These are phyloP conservation scores for Sebastes miniatus DNA, from an alignment of 2,797 vertebrate species.

Conservation along the genomic window DNA sequence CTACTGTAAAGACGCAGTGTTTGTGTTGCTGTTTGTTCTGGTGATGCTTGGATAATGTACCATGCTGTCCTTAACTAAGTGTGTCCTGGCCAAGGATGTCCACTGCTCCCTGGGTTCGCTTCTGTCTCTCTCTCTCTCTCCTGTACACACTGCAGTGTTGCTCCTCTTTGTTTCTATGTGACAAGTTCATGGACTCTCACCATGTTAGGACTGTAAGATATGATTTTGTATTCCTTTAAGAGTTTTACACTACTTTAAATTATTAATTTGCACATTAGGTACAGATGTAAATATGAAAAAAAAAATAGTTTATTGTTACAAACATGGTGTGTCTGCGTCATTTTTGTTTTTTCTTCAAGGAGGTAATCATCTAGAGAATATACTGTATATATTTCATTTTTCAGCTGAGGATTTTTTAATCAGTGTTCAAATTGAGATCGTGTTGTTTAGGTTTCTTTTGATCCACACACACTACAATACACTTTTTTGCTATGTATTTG, in stretches of 20 bases:
- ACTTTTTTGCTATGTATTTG: neutral
- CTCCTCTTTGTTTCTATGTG: constrained; percentile 78
- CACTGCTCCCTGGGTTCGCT: constrained; percentile 79
- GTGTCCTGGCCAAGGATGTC: constrained; percentile 84
- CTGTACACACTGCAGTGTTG: constrained; percentile 74
- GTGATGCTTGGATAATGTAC: constrained; percentile 76
- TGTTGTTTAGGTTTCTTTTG: neutral
- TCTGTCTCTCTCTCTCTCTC: constrained; percentile 78
- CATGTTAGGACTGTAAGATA: constrained; percentile 82
- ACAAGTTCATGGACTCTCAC: constrained; percentile 80
- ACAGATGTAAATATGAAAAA: constrained; percentile 85
- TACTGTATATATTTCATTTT: neutral
- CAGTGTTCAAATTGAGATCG: neutral
- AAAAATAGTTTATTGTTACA: constrained; percentile 89
- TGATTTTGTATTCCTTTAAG: constrained; percentile 85
- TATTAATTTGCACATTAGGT: constrained; percentile 90
- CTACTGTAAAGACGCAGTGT: constrained; percentile 75
- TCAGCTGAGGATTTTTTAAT: neutral
- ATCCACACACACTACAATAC: neutral
- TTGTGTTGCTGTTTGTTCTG: constrained; percentile 77
- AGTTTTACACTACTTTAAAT: constrained; percentile 85
- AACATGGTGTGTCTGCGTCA: constrained; percentile 82
- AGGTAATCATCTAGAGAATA: neutral
- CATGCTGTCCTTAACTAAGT: constrained; percentile 77
- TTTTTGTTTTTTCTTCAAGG: constrained; percentile 56